phyloP scores from a whole-genome alignment of 2,888 invertebrate genomes.

The Plagiodera versicolora region DNA sequence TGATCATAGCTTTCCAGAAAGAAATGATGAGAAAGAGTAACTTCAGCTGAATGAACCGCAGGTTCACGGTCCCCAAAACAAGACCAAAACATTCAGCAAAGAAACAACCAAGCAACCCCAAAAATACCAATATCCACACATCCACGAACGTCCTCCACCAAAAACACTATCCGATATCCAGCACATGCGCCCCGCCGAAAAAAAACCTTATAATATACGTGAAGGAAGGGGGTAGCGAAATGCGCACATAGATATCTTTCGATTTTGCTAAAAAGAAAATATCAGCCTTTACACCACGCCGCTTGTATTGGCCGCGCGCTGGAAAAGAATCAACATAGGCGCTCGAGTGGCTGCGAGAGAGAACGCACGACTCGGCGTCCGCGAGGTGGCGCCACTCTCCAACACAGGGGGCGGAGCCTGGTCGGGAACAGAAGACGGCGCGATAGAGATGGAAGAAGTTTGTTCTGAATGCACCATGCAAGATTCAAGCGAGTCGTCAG shows the following conservation, averaged over 20 bases:
- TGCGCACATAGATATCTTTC: constrained; percentile 50
- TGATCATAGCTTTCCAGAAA: too few species aligned
- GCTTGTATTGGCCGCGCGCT: constrained; percentile 33
- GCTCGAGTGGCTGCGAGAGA: constrained; percentile 15
- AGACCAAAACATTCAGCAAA: too few species aligned
- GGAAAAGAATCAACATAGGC: constrained; percentile 22
- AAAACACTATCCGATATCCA: constrained; percentile 32
- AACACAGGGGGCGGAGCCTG: constrained; percentile 66
- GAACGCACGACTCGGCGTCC: constrained; percentile 25
- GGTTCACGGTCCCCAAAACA: too few species aligned
- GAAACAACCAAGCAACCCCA: constrained; percentile 21
- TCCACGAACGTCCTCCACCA: constrained; percentile 23
- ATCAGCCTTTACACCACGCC: constrained; percentile 47
- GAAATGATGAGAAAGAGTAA: too few species aligned
- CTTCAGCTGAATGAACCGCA: too few species aligned
- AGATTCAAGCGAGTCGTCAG: constrained; percentile 50
- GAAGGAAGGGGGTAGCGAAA: constrained; percentile 46
- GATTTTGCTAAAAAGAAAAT: constrained; percentile 57
- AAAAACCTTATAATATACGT: constrained; percentile 47
- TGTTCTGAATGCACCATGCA: constrained; percentile 63
- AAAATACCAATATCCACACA: constrained; percentile 28
- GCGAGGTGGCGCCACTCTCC: constrained; percentile 52
- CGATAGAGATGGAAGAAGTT: constrained; percentile 41
- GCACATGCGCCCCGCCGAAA: constrained; percentile 49
- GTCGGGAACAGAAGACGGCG: constrained; percentile 55